Evolutionary conservation across 2,113 vertebrate genomes (phyloP).

Genomic region (Amphiprion ocellaris): DNA sequence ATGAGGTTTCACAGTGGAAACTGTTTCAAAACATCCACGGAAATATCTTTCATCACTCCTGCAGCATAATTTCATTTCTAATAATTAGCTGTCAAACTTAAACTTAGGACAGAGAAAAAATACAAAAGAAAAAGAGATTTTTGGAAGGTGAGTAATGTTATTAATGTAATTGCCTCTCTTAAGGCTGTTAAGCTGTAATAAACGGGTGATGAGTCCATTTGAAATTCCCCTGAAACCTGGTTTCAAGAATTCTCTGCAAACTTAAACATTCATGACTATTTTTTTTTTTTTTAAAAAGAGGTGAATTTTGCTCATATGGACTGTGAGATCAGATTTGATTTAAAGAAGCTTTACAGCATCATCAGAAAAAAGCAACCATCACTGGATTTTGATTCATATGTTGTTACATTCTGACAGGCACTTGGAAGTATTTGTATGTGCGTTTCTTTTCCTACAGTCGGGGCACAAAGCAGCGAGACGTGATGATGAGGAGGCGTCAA

Average conservation of each 20-base stretch:
- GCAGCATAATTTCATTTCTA: neutral
- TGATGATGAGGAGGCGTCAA: too few species aligned
- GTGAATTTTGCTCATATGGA: too few species aligned
- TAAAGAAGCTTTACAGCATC: too few species aligned
- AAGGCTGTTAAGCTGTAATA: neutral
- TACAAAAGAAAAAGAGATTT: neutral
- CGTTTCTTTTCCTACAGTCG: too few species aligned
- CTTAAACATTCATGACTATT: neutral
- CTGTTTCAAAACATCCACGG: neutral
- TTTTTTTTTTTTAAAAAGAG: too few species aligned
- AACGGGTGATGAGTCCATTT: neutral
- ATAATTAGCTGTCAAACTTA: neutral
- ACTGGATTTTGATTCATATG: too few species aligned
- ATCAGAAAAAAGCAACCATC: too few species aligned
- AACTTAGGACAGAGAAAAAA: neutral
- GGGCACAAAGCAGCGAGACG: too few species aligned
- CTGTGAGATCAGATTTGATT: too few species aligned
- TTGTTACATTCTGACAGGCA: too few species aligned
- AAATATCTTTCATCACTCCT: neutral
- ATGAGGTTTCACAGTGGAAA: neutral
- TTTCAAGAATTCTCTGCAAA: neutral
- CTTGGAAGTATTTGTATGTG: too few species aligned
- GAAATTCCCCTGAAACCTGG: neutral
- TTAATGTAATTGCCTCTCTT: neutral
- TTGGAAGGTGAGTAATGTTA: neutral